Evolutionary conservation across 2,888 invertebrate genomes (phyloP).

Genomic region (Protodeltote pygarga): DNA sequence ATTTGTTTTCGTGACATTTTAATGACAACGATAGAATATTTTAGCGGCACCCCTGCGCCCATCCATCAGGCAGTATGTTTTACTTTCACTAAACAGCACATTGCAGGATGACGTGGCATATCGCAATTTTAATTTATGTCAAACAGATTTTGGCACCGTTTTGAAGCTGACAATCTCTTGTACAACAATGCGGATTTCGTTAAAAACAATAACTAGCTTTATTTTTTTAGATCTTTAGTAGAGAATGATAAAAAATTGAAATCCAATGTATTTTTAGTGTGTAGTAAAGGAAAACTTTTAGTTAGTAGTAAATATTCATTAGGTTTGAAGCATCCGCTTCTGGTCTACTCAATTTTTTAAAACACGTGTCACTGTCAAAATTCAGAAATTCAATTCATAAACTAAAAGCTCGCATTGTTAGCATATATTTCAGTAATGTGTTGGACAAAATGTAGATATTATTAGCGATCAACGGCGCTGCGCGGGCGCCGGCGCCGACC

Average conservation of each 20-base stretch:
- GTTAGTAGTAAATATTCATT: too few species aligned
- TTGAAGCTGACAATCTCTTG: slow-evolving; percentile 28
- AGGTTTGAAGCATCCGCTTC: too few species aligned
- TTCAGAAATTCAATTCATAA: background rate
- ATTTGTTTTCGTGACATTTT: too few species aligned
- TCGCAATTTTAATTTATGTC: slow-evolving; percentile 42
- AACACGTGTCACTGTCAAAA: background rate
- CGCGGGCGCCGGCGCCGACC: slow-evolving; percentile 51
- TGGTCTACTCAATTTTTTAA: background rate
- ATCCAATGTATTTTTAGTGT: background rate
- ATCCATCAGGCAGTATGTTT: slow-evolving; percentile 19
- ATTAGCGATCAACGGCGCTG: slow-evolving; percentile 59
- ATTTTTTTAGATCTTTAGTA: background rate
- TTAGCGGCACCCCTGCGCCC: slow-evolving; percentile 30
- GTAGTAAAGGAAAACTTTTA: too few species aligned
- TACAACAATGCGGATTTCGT: slow-evolving; percentile 20
- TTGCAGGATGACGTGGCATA: slow-evolving; percentile 28
- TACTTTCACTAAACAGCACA: slow-evolving; percentile 42
- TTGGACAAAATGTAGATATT: slow-evolving; percentile 62
- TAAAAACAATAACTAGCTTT: slow-evolving; percentile 4
- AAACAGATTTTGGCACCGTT: slow-evolving; percentile 29
- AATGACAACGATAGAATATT: background rate
- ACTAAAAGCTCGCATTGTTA: slow-evolving; percentile 1
- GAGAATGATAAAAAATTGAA: background rate
- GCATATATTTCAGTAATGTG: slow-evolving; percentile 34